Conservation (phyloP, 2,797 vertebrate species). For the Aulostomus chinensis region DNA sequence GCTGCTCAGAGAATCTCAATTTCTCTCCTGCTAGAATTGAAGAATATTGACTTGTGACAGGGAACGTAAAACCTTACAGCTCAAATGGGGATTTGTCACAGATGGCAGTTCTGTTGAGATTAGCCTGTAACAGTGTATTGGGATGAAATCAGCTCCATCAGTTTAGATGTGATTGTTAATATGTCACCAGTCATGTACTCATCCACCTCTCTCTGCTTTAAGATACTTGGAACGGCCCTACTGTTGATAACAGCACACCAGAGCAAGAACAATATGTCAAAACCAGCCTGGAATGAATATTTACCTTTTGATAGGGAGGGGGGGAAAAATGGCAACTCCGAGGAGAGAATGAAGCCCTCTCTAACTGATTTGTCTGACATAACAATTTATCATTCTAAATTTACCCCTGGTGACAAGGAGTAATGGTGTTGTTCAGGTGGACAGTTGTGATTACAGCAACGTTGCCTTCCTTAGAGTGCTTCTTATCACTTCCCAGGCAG, state of each 20-base stretch:
- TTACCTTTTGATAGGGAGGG: conserved; percentile 51
- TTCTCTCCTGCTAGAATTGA: conserved; percentile 10
- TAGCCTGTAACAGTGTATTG: conserved; percentile 34
- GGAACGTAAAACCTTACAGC: conserved; percentile 7
- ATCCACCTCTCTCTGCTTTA: conserved; percentile 21
- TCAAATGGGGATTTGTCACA: conserved; percentile 34
- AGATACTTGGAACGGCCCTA: neutral
- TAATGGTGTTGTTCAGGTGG: conserved; percentile 70
- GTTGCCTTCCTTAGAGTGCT: conserved; percentile 41
- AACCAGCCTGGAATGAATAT: conserved; percentile 33
- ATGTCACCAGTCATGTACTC: conserved; percentile 25
- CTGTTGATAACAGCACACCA: conserved; percentile 38
- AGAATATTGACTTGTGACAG: conserved; percentile 13
- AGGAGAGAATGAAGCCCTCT: conserved; percentile 35
- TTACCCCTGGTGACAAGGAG: conserved; percentile 62
- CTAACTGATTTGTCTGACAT: conserved; percentile 62
- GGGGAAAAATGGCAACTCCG: conserved; percentile 43
- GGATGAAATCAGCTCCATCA: conserved; percentile 45
- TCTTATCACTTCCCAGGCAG: conserved; percentile 64
- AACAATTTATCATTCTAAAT: conserved; percentile 74
- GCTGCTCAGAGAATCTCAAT: conserved; percentile 5
- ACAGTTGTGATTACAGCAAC: conserved; percentile 58
- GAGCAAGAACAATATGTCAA: conserved; percentile 62
- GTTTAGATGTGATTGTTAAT: conserved; percentile 37
- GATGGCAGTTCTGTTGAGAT: conserved; percentile 34